phyloP scores from a whole-genome alignment of 2,113 vertebrate species.

The Tyto alba region DNA sequence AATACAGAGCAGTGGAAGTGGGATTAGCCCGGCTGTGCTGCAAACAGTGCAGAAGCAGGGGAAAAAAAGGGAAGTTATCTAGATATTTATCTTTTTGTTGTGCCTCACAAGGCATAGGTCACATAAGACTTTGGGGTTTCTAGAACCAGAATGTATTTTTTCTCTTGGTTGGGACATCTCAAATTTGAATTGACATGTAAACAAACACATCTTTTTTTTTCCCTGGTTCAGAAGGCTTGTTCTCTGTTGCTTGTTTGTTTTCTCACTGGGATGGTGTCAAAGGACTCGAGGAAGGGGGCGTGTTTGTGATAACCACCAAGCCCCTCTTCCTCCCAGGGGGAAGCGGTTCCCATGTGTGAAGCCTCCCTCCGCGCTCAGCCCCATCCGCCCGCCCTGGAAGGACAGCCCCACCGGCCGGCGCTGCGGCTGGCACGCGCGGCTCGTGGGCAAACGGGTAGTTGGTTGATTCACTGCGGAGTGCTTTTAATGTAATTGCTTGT shows the following conservation, averaged over 20 bases:
- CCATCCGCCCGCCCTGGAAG: background rate
- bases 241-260: background rate
- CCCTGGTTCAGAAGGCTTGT: background rate
- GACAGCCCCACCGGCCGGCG: background rate
- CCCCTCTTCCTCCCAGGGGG: background rate
- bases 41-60: background rate
- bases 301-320: background rate
- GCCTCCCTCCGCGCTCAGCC: background rate
- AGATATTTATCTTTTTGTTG: background rate
- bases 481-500: background rate
- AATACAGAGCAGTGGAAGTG: background rate
- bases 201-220: background rate
- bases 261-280: background rate
- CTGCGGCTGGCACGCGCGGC: background rate
- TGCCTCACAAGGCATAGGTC: background rate
- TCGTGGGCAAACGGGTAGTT: background rate
- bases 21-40: constrained; percentile 26
- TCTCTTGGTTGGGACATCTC: background rate
- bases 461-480: background rate
- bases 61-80: background rate
- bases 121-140: background rate
- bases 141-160: background rate
- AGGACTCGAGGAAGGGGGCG: background rate
- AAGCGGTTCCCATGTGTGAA: background rate
- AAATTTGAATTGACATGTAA: background rate